Base-by-base conservation (phyloP, 2,888 invertebrate genomes). In the Trilocha varians region DNA sequence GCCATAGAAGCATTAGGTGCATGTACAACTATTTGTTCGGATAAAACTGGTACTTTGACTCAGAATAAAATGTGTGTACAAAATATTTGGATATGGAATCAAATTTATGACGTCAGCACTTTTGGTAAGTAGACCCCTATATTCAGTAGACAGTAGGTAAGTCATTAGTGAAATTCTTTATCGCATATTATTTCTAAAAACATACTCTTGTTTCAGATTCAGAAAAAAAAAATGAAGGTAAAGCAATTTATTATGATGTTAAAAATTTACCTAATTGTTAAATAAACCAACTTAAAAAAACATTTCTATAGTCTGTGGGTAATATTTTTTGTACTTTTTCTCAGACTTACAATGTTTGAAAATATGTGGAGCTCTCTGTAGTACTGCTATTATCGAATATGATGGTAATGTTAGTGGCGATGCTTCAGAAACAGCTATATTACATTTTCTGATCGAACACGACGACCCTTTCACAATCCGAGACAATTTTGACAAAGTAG, bases 61-160 rank as follows among this genome's bases (percentile, higher is more conserved):
- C 98, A 99, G 80, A 99, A 99, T 87, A 90, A 97, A 70, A 99
- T 99, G 99, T 96, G 97, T 37, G 98, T 99, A 38, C 95, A 97
- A 52, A 97, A 98, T 80, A 93, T 98, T 91, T 98, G 98, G 95
- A 93, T 96, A 71, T 97, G 97, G 84, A 94, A 97, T 73, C 93
- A 92, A 70, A 96, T 96, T 1, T 62, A 65, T 70, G 93, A 94
- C 60, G 96, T 98, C 2, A 9, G 8, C 1, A 25, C 6, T 6
- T 9, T 25, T 9, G 25, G 25, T 25, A 25, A 11, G 25, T 25
- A 25, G 11, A 25, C n/a, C n/a, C n/a, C n/a, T 38, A 37, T 8
- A 34, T 34, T 14, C 34, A 41, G n/a, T 18, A 13, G 13, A 37
- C 37, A 69, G 11, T 66, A 72, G 41, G 42, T 49, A 52, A 56